Evolutionary conservation across 1,140 invertebrate genomes (phyloP).

Genomic region (Trichomalopsis sarcophagae): DNA sequence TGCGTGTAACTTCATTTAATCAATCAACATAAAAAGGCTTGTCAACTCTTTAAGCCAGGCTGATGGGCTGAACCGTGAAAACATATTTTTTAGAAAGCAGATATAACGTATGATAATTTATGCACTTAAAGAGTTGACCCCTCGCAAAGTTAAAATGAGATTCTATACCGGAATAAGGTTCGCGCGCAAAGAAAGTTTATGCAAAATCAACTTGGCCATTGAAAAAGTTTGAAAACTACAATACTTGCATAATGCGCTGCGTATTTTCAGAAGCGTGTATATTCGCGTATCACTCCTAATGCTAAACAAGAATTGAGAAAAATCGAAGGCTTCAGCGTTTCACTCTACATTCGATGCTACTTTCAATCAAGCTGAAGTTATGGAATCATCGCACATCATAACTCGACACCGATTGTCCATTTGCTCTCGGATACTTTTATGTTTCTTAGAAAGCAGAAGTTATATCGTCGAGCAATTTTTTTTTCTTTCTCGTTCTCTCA

Average conservation of each 20-base stretch:
- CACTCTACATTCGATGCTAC: no score
- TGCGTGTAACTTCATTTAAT: no score
- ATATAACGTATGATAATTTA: not conserved
- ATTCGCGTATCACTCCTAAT: no score
- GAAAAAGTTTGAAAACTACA: slow-evolving; percentile 2
- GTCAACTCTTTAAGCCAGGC: no score
- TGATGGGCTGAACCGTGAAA: not conserved
- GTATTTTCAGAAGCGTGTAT: not conserved
- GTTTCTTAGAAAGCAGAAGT: not conserved
- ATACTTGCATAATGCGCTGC: not conserved
- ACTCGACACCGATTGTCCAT: not conserved
- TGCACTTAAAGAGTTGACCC: not conserved
- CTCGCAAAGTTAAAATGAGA: not conserved
- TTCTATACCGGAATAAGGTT: not conserved
- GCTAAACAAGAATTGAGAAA: not conserved
- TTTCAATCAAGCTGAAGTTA: no score
- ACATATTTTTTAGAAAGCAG: not conserved
- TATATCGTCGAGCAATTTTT: slow-evolving; percentile 9
- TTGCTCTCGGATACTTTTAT: not conserved
- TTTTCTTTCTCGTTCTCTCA: not conserved
- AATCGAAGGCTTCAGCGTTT: not conserved
- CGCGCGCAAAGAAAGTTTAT: not conserved
- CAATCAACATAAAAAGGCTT: no score
- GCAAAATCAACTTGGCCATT: not conserved
- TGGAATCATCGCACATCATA: not conserved